A percentile compares a stretch with the other conserved stretches of the same genome.
These are phyloP conservation scores for Drosophila setosimentum DNA, from an alignment of 2,888 invertebrate species.

Conservation along the genomic window DNA sequence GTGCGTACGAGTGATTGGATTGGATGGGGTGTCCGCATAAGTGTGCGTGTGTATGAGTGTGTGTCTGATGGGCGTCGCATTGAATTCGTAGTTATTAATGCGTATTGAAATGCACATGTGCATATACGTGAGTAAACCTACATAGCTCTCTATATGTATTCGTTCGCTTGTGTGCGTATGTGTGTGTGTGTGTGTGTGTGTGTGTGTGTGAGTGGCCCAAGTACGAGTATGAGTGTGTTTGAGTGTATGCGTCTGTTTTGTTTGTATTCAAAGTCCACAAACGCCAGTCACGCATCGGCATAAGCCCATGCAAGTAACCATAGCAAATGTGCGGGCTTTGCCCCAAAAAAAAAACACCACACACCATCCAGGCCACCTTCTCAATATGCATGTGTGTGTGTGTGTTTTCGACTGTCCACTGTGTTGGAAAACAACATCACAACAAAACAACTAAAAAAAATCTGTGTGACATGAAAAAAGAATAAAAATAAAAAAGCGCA, in stretches of 20 bases:
- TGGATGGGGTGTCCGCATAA: slow-evolving; percentile 26
- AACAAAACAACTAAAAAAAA: slow-evolving; percentile 71
- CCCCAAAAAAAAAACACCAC: slow-evolving; percentile 29
- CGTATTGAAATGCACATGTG: slow-evolving; percentile 74
- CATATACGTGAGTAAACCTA: slow-evolving; percentile 21
- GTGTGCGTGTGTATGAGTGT: slow-evolving; percentile 19
- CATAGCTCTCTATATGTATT: slow-evolving; percentile 29
- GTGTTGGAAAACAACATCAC: slow-evolving; percentile 50
- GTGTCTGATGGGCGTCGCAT: slow-evolving; percentile 69
- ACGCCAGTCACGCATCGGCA: slow-evolving; percentile 77
- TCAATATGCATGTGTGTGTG: slow-evolving; percentile 26
- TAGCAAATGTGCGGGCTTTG: slow-evolving; percentile 61
- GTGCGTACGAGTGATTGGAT: slow-evolving; percentile 27
- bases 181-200: slow-evolving; percentile 25
- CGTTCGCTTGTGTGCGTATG: slow-evolving; percentile 4
- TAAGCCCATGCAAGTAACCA: slow-evolving; percentile 71
- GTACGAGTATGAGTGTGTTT: slow-evolving; percentile 28
- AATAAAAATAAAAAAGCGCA: slow-evolving; percentile 37
- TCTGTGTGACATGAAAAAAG: slow-evolving; percentile 59
- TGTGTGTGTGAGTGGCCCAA: slow-evolving; percentile 26
- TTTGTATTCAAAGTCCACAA: slow-evolving; percentile 75
- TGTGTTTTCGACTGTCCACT: slow-evolving; percentile 42
- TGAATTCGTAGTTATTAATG: slow-evolving; percentile 79
- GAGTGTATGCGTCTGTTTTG: slow-evolving; percentile 59
- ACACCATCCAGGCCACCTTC: slow-evolving; percentile 22